A percentile compares a stretch with the other conserved stretches of the same genome.
Evolutionary conservation across 2,888 invertebrate genomes (phyloP).

Genomic region (Disparrhopalites patrizii): DNA sequence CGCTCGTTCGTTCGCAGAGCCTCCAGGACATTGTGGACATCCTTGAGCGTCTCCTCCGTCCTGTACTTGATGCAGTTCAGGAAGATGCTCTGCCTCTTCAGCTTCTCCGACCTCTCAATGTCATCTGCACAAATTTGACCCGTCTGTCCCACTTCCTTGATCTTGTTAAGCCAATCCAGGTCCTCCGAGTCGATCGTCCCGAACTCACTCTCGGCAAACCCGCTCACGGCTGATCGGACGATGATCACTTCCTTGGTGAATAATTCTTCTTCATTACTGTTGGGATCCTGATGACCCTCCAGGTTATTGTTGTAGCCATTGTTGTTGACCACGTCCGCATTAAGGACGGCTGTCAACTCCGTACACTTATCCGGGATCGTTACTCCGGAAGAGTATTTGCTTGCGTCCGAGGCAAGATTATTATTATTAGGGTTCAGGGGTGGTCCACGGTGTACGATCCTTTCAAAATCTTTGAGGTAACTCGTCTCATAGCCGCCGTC

Average conservation of each 20-base stretch:
- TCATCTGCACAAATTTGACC: conserved; percentile 21
- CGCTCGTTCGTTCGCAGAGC: not conserved
- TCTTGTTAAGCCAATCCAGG: conserved; percentile 15
- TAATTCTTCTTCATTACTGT: not conserved
- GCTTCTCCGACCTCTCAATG: conserved; percentile 10
- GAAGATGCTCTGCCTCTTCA: conserved; percentile 15
- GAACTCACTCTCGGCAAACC: conserved; percentile 18
- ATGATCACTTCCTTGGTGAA: conserved; percentile 6
- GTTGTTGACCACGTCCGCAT: too few species aligned
- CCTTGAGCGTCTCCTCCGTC: conserved; percentile 8
- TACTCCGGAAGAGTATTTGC: too few species aligned
- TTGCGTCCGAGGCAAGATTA: too few species aligned
- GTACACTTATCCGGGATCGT: too few species aligned
- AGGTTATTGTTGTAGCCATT: conserved; percentile 3
- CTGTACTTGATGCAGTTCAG: conserved; percentile 11
- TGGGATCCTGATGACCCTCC: not conserved
- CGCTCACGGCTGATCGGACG: conserved; percentile 9
- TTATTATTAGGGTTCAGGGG: not conserved
- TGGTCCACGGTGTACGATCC: not conserved
- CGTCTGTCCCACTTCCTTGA: conserved; percentile 19
- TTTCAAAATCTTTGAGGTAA: conserved; percentile 8
- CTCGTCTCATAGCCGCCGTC: not conserved
- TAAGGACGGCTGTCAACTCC: too few species aligned
- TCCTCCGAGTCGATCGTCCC: conserved; percentile 6
- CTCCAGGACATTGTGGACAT: not conserved